phyloP scores from a whole-genome alignment of 2,888 invertebrate genomes.

The Dyspetes luteomarginatus region DNA sequence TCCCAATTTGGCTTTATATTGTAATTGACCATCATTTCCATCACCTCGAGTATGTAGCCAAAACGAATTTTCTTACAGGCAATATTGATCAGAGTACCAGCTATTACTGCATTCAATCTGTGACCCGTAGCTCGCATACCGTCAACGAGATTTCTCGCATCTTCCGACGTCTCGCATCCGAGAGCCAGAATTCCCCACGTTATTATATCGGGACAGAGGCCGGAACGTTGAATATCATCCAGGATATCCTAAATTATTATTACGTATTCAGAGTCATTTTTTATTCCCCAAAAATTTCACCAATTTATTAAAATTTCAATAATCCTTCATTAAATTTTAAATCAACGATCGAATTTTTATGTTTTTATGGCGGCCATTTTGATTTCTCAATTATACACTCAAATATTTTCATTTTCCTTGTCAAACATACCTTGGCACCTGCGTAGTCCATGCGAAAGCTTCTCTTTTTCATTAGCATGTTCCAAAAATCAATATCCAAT shows the following conservation, averaged over 20 bases:
- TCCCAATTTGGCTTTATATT: conserved; percentile 86
- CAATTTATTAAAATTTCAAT: neutral
- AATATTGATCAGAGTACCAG: conserved; percentile 89
- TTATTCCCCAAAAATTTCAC: neutral
- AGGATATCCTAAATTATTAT: conserved; percentile 82
- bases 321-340: conserved; percentile 16
- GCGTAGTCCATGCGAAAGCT: conserved; percentile 88
- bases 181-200: conserved; percentile 95
- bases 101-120: conserved; percentile 89
- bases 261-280: too few relatives aligned
- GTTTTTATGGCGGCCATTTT: neutral
- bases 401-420: neutral
- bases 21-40: conserved; percentile 87
- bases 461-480: conserved; percentile 93
- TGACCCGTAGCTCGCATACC: conserved; percentile 89
- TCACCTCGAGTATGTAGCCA: conserved; percentile 87
- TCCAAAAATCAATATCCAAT: conserved; percentile 93
- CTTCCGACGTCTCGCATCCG: conserved; percentile 88
- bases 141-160: conserved; percentile 87
- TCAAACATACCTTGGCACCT: conserved; percentile 87
- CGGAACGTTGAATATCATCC: conserved; percentile 82
- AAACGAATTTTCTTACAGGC: conserved; percentile 87
- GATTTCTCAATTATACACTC: too few relatives aligned
- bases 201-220: conserved; percentile 88
- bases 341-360: neutral